Evolutionary conservation across 2,797 vertebrate species (phyloP), one percentile per base, ranked within the genome.

Genomic region (Anas georgica): DNA sequence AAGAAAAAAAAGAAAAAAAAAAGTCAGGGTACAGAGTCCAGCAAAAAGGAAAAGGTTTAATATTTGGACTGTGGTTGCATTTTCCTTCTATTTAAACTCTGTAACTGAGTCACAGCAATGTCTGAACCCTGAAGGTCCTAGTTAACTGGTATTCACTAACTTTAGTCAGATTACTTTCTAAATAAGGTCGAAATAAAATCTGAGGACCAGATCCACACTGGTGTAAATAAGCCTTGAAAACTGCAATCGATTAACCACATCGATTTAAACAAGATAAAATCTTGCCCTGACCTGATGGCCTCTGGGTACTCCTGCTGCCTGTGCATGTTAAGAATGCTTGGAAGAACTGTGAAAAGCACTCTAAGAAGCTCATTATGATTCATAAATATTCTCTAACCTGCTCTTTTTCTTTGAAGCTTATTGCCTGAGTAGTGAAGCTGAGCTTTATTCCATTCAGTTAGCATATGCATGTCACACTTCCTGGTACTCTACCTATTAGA

Each of bases 151-250:
- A 68, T 33, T 81, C 45, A 50, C 54, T 58, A 68, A 83, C 35
- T 91, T 90, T 33, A 66, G 12, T 20, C 55, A 69, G 15, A 72
- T 76, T 66, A 63, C n/a, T 45, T 67, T 52, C 45, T 21, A 82
- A 87, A 70, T 4, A 78, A 90, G 68, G 60, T 52, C 17, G 55
- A 73, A 93, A 76, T 59, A 80, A 93, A 95, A 83, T 86, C 58
- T 72, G 29, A 93, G 67, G 35, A 72, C 37, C 35, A 52, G 69
- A 90, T 73, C 59, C 59, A 56, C 4, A 0, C 63, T 78, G 33
- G 55, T 18, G 35, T 72, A 86, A 86, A 88, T 83, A 17, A 78
- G 43, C 16, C n/a, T 74, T 63, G 59, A 25, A 63, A 93, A 86
- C 82, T 11, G 6, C 10, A 62, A 75, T 93, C 70, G 76, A 20